Conservation (phyloP, 2,888 invertebrate genomes). For the Pollenia griseotomentosa region DNA sequence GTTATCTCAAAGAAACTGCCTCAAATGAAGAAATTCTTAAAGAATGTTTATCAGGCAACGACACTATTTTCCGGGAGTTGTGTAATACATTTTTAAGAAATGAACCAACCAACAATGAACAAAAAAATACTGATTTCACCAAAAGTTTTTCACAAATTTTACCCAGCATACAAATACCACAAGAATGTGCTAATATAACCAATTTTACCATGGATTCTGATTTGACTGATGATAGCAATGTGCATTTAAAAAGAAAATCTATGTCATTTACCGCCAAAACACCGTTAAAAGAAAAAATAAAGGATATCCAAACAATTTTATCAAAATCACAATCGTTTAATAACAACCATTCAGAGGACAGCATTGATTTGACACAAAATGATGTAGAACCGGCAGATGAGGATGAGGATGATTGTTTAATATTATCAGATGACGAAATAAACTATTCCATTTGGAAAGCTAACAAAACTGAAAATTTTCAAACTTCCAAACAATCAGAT, state of each 20-base stretch:
- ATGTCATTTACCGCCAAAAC: conserved; percentile 42
- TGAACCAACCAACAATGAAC: background rate
- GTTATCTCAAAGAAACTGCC: conserved; percentile 51
- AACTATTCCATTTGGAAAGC: conserved; percentile 86
- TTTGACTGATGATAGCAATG: conserved; percentile 6
- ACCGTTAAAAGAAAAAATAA: conserved; percentile 3
- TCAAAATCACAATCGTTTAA: conserved; percentile 57
- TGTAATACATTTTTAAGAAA: conserved; percentile 66
- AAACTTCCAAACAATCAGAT: conserved; percentile 26
- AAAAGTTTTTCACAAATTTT: conserved; percentile 44
- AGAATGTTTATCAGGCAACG: conserved; percentile 14
- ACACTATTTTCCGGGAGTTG: conserved; percentile 61
- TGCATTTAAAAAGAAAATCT: conserved; percentile 41
- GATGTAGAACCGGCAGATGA: conserved; percentile 56
- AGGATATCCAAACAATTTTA: background rate
- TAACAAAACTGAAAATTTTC: conserved; percentile 72
- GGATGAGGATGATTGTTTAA: conserved; percentile 81
- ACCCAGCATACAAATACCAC: conserved; percentile 27
- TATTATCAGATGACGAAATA: conserved; percentile 86
- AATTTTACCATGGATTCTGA: conserved; percentile 44
- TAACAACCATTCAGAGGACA: conserved; percentile 59
- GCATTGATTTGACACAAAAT: conserved; percentile 78
- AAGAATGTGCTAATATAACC: conserved; percentile 3
- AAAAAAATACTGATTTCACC: background rate
- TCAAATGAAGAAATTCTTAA: background rate